Evolutionary conservation across 2,888 invertebrate species (phyloP).

Genomic region (Uloborus plumipes): DNA sequence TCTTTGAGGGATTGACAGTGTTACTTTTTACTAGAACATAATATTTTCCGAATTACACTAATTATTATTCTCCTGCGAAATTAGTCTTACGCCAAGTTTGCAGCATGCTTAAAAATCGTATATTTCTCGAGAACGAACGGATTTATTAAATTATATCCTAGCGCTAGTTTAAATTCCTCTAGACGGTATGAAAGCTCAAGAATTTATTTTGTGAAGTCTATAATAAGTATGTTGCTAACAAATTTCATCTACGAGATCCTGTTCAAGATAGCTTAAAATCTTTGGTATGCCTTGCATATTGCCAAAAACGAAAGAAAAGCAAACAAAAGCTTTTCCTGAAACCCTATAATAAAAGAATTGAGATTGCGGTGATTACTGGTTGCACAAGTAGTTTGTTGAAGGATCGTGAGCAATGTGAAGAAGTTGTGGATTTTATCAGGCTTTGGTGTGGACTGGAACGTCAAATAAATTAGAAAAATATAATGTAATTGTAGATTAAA

Average conservation of each 20-base stretch:
- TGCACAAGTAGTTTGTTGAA: constrained; percentile 6
- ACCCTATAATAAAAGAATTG: constrained; percentile 14
- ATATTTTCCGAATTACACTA: too few species aligned
- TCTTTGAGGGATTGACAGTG: too few species aligned
- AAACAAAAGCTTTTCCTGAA: constrained; percentile 1
- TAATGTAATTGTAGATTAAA: constrained; percentile 20
- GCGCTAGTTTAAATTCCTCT: too few species aligned
- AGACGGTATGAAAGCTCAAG: too few species aligned
- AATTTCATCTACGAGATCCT: constrained; percentile 1
- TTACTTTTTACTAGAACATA: too few species aligned
- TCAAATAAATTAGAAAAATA: constrained; percentile 40
- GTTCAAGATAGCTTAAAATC: constrained; percentile 2
- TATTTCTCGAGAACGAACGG: too few species aligned
- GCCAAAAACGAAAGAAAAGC: not conserved
- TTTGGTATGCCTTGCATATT: not conserved
- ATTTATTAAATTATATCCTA: too few species aligned
- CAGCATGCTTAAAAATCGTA: too few species aligned
- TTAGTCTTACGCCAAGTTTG: too few species aligned
- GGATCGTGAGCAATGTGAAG: constrained; percentile 36
- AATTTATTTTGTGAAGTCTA: too few species aligned
- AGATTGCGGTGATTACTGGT: constrained; percentile 29
- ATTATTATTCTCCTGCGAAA: too few species aligned
- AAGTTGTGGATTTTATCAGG: constrained; percentile 42
- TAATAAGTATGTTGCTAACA: not conserved
- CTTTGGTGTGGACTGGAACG: constrained; percentile 34